Percentiles rank a stretch among this genome's conserved stretches.
Conservation (phyloP, 2,888 invertebrate genomes). For the Drosophila limbata region DNA sequence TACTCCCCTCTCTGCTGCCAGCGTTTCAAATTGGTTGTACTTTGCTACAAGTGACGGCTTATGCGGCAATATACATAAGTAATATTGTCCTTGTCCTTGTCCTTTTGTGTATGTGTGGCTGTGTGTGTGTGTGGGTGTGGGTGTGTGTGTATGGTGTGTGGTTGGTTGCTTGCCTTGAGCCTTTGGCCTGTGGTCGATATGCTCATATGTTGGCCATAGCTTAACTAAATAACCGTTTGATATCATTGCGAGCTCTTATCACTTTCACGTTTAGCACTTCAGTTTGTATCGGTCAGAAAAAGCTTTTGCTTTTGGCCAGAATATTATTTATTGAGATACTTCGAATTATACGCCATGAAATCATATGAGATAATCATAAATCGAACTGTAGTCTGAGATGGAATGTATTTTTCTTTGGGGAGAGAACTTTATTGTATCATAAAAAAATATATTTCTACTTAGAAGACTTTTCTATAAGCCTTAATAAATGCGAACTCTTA, state of each 20-base stretch:
- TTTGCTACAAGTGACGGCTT: slow-evolving; percentile 79
- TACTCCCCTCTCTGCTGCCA: slow-evolving; percentile 6
- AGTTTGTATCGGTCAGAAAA: slow-evolving; percentile 46
- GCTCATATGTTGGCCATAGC: slow-evolving; percentile 57
- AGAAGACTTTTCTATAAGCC: too few species aligned
- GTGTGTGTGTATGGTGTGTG: background rate
- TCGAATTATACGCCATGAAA: slow-evolving; percentile 24
- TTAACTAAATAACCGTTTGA: slow-evolving; percentile 80
- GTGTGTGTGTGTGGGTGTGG: background rate
- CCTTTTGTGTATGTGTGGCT: slow-evolving; percentile 5
- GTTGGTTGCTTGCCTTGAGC: slow-evolving; percentile 26
- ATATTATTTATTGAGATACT: slow-evolving; percentile 49
- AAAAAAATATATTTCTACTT: background rate
- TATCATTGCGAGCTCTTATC: slow-evolving; percentile 74
- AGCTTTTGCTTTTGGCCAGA: slow-evolving; percentile 14
- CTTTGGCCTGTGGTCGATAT: slow-evolving; percentile 17
- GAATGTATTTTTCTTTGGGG: background rate
- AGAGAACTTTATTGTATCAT: background rate
- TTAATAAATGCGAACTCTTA: background rate
- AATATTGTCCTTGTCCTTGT: slow-evolving; percentile 70
- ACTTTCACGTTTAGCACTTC: slow-evolving; percentile 69
- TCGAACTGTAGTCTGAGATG: slow-evolving; percentile 1
- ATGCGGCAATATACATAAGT: slow-evolving; percentile 78
- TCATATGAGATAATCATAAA: slow-evolving; percentile 15
- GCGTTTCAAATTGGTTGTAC: slow-evolving; percentile 76